These are phyloP conservation scores for Tarsius wallacei DNA, from an alignment of 2,797 vertebrate genomes.

Conservation along the genomic window DNA sequence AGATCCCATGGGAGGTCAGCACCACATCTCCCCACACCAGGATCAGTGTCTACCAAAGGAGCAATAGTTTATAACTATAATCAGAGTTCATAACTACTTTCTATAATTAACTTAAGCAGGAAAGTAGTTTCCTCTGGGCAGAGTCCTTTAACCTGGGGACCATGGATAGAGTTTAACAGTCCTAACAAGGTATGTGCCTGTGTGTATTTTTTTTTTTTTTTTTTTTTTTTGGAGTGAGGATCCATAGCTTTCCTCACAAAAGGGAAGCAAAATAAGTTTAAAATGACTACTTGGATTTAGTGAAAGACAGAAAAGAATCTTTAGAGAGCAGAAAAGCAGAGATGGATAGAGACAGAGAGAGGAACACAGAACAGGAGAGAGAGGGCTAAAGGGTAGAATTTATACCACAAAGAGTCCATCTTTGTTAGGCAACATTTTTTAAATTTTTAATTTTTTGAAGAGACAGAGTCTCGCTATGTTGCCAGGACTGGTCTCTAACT, in stretches of 20 bases:
- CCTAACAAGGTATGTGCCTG: background rate
- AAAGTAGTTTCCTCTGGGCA: background rate
- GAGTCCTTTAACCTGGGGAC: background rate
- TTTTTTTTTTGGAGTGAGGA: background rate
- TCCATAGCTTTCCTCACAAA: background rate
- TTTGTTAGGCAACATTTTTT: background rate
- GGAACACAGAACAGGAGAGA: background rate
- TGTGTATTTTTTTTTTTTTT: too few relatives aligned
- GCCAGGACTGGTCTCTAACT: too few relatives aligned
- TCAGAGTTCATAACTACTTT: background rate
- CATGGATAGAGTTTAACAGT: background rate
- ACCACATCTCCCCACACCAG: background rate
- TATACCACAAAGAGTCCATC: background rate
- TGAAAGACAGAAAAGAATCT: slow-evolving; percentile 19
- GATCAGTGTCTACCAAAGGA: background rate
- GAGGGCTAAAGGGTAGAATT: too few relatives aligned
- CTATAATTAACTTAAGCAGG: too few relatives aligned
- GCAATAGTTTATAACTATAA: background rate
- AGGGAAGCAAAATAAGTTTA: background rate
- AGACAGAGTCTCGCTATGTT: too few relatives aligned
- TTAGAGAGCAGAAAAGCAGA: background rate
- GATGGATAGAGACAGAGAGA: background rate
- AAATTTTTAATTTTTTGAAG: too few relatives aligned
- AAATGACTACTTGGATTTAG: background rate
- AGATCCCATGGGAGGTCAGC: too few relatives aligned